Percentiles rank a stretch among this genome's conserved stretches.
Evolutionary conservation across 2,797 vertebrate species (phyloP).

Genomic region (Clarias platycephalus): DNA sequence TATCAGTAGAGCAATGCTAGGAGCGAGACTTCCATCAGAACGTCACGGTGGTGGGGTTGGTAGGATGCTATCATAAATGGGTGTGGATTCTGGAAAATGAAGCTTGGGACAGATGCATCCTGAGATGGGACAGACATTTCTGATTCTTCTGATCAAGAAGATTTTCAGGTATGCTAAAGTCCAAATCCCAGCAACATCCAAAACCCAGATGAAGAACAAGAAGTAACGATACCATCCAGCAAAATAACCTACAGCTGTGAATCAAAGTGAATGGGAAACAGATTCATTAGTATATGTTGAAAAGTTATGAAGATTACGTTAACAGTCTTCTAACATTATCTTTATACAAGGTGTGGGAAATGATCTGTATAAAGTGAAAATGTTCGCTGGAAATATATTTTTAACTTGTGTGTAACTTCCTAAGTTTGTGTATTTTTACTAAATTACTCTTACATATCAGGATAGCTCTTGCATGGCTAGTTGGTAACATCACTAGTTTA

Average conservation of each 20-base stretch:
- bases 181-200: background rate
- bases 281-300: background rate
- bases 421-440: too few species aligned
- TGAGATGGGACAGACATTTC: background rate
- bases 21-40: background rate
- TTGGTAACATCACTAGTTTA: too few species aligned
- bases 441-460: too few species aligned
- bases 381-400: too few species aligned
- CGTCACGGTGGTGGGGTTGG: background rate
- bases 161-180: background rate
- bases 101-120: background rate
- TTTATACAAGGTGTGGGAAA: background rate
- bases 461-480: too few species aligned
- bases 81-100: background rate
- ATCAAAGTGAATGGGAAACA: background rate
- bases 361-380: too few species aligned
- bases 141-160: background rate
- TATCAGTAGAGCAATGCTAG: background rate
- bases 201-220: constrained; percentile 14
- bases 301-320: background rate
- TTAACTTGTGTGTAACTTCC: too few species aligned
- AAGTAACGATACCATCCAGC: background rate
- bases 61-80: too few species aligned
- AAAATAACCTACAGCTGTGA: background rate
- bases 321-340: background rate